Conservation (phyloP, 2,888 invertebrate species). For the Linhomoeus sp. region DNA sequence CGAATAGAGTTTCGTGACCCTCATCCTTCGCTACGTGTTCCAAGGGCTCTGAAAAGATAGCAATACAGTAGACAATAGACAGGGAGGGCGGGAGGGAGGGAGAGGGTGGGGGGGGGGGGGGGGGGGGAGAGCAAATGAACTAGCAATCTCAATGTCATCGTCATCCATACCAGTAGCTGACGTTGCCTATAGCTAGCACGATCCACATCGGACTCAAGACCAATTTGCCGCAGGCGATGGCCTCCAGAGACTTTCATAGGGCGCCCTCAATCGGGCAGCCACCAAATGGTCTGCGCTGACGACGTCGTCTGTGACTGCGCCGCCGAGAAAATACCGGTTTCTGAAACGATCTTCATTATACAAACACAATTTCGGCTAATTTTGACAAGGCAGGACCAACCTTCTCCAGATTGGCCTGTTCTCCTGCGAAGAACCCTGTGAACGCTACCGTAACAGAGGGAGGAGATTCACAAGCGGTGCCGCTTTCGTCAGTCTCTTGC, state of each 20-base stretch:
- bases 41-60: conserved; percentile 34
- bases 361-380: too few relatives aligned
- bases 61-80: too few relatives aligned
- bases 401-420: conserved; percentile 6
- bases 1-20: conserved; percentile 55
- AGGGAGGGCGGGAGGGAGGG: too few relatives aligned
- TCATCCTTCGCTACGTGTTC: conserved; percentile 52
- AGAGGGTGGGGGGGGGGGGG: too few relatives aligned
- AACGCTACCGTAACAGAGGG: conserved; percentile 8
- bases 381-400: not conserved
- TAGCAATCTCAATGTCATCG: too few relatives aligned
- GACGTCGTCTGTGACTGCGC: conserved; percentile 51
- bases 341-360: conserved; percentile 20
- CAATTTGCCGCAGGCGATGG: conserved; percentile 56
- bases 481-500: too few relatives aligned
- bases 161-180: conserved; percentile 45
- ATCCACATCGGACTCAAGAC: conserved; percentile 68
- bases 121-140: too few relatives aligned
- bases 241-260: conserved; percentile 68
- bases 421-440: conserved; percentile 9
- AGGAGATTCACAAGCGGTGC: too few relatives aligned
- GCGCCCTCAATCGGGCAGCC: conserved; percentile 47
- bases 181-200: conserved; percentile 56
- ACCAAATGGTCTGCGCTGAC: conserved; percentile 70
- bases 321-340: conserved; percentile 55